These are phyloP conservation scores for Macheiramphus alcinus DNA, from an alignment of 2,113 vertebrate genomes.

Conservation along the genomic window DNA sequence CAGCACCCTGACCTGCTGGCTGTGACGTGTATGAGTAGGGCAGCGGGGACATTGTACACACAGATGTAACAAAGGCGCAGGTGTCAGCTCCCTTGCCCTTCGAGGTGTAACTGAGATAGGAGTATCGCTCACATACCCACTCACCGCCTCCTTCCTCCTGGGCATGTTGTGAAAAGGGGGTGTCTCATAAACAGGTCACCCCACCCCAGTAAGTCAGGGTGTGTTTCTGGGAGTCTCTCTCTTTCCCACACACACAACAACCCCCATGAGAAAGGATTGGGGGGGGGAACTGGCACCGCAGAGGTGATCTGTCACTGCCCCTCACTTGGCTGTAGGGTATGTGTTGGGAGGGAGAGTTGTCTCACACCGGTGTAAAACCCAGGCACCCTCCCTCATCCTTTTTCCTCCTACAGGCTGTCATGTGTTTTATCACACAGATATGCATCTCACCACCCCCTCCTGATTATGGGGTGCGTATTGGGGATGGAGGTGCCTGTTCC, in stretches of 20 bases:
- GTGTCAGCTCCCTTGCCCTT: background rate
- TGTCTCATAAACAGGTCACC: background rate
- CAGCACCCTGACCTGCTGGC: background rate
- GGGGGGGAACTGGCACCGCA: background rate
- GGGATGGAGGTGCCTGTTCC: background rate
- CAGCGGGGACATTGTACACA: fast-evolving
- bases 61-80: fast-evolving
- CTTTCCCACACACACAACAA: background rate
- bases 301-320: background rate
- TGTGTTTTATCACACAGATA: background rate
- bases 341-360: background rate
- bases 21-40: background rate
- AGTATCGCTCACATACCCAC: background rate
- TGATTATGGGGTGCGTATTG: background rate
- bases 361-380: background rate
- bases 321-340: background rate
- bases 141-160: background rate
- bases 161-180: background rate
- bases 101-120: background rate
- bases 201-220: background rate
- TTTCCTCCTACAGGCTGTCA: background rate
- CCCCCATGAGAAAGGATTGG: background rate
- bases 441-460: background rate
- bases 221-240: background rate
- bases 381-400: background rate